Conservation (phyloP, 2,113 vertebrate species). For the Rynchops niger region DNA sequence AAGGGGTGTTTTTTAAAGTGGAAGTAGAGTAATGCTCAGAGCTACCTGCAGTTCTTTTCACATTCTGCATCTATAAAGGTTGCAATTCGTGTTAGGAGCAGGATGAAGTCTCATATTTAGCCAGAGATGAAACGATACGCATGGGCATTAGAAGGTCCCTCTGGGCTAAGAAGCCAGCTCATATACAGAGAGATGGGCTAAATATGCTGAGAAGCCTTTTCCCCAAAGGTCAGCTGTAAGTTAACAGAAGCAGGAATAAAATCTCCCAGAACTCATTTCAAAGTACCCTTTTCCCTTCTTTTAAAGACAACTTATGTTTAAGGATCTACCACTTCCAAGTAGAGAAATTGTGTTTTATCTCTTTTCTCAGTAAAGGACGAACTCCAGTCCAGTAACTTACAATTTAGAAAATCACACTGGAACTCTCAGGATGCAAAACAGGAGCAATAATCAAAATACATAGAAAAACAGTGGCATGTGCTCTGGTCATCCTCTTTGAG, state of each 20-base stretch:
- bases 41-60: neutral
- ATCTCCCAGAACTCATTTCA: neutral
- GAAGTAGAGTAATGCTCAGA: neutral
- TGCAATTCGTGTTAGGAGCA: neutral
- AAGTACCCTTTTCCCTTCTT: neutral
- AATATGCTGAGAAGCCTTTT: neutral
- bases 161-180: neutral
- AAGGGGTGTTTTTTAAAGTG: neutral
- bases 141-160: neutral
- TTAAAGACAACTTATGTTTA: neutral
- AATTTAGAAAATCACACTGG: neutral
- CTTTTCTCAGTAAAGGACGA: neutral
- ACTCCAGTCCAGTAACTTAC: neutral
- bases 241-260: neutral
- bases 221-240: neutral
- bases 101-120: neutral
- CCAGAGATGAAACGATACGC: neutral
- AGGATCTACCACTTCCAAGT: neutral
- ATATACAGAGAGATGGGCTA: neutral
- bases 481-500: neutral
- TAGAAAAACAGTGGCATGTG: neutral
- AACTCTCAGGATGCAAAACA: neutral
- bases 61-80: neutral
- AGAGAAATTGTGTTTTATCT: neutral
- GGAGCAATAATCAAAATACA: rapidly evolving